These are phyloP conservation scores for Drosophila prostipennis DNA, from an alignment of 2,888 invertebrate genomes.

Conservation along the genomic window DNA sequence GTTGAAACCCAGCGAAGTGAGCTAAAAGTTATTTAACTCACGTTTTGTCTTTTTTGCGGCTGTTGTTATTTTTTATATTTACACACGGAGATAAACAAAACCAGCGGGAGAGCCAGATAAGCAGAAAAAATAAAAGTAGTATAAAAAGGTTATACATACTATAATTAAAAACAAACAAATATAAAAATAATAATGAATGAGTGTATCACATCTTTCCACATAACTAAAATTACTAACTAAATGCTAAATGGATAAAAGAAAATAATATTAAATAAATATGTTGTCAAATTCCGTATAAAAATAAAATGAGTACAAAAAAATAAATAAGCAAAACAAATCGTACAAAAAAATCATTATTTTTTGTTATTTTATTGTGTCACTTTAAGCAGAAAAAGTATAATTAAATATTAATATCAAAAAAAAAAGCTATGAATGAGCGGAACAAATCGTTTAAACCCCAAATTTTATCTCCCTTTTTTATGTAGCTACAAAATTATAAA, in stretches of 20 bases:
- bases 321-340: not conserved
- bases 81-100: constrained; percentile 41
- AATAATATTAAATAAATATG: too few relatives aligned
- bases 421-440: constrained; percentile 2
- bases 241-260: too few relatives aligned
- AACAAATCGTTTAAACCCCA: constrained; percentile 9
- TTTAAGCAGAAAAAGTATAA: not conserved
- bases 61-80: constrained; percentile 29
- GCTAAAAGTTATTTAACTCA: constrained; percentile 67
- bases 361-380: too few relatives aligned
- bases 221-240: too few relatives aligned
- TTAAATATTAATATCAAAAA: not conserved
- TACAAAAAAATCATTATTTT: not conserved
- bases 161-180: constrained; percentile 44
- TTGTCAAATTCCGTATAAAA: too few relatives aligned
- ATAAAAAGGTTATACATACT: constrained; percentile 25
- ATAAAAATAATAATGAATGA: constrained; percentile 42
- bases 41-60: constrained; percentile 48
- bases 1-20: constrained; percentile 25
- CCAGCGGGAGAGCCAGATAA: constrained; percentile 27
- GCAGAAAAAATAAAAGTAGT: constrained; percentile 22
- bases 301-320: not conserved
- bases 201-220: not conserved
- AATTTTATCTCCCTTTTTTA: not conserved
- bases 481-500: constrained; percentile 4